Evolutionary conservation across 2,113 vertebrate species (phyloP).

Genomic region (Pampusana beccarii): DNA sequence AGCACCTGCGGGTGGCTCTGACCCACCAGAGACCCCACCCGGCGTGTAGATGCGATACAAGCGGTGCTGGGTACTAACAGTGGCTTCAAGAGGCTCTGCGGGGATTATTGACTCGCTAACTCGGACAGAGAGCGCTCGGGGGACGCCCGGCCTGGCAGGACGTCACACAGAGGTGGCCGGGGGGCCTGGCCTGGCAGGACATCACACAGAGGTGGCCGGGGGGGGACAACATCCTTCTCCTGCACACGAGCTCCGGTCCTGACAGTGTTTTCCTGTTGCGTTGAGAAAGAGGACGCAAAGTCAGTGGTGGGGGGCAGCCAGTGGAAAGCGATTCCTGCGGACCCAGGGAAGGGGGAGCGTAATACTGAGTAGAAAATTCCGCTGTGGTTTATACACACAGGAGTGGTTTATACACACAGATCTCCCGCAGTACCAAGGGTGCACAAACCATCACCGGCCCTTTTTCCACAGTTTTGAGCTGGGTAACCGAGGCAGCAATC

Average conservation of each 20-base stretch:
- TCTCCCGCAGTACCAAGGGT: not conserved
- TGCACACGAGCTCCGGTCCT: accelerated
- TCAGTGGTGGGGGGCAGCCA: not conserved
- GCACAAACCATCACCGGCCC: not conserved
- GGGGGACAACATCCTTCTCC: not conserved
- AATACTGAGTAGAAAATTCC: not conserved
- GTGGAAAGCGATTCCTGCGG: not conserved
- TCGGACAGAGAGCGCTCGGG: not conserved
- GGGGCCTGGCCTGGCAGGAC: not conserved
- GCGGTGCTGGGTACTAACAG: not conserved
- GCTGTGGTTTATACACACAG: not conserved
- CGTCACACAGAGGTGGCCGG: not conserved
- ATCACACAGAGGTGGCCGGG: not conserved
- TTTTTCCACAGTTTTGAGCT: not conserved
- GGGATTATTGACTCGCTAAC: accelerated
- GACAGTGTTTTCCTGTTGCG: not conserved
- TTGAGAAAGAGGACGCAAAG: not conserved
- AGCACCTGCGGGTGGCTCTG: not conserved
- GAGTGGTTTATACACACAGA: not conserved
- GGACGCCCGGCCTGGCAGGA: not conserved
- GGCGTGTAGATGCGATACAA: accelerated
- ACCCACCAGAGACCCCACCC: accelerated
- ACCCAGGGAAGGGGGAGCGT: not conserved
- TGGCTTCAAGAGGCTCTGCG: not conserved
- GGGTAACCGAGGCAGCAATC: not conserved